Evolutionary conservation across 2,113 vertebrate species (phyloP), one percentile per base, ranked within the genome.

Genomic region (Carassius carassius): DNA sequence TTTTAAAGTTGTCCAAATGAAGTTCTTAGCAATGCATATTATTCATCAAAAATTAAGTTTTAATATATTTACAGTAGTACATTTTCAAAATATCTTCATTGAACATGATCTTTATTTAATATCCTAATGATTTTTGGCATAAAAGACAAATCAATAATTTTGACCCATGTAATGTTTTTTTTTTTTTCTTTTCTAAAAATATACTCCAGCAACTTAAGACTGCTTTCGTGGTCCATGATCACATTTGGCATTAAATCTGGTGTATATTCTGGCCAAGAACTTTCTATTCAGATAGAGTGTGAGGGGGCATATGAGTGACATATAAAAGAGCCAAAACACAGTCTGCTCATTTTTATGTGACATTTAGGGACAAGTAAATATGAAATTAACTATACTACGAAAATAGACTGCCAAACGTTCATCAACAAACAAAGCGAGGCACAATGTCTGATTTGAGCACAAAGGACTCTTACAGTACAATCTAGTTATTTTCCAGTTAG

Each of bases 181-280:
- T n/a, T n/a, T n/a, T n/a, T n/a, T n/a, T n/a, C n/a, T n/a, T n/a
- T n/a, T n/a, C n/a, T n/a, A n/a, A n/a, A n/a, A n/a, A n/a, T n/a
- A n/a, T n/a, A n/a, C n/a, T n/a, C n/a, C n/a, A n/a, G n/a, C n/a
- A n/a, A n/a, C n/a, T n/a, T n/a, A n/a, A n/a, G n/a, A n/a, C n/a
- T n/a, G n/a, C n/a, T n/a, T n/a, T n/a, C n/a, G n/a, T n/a, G n/a
- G n/a, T n/a, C n/a, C n/a, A n/a, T n/a, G n/a, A n/a, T n/a, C n/a
- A n/a, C n/a, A n/a, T n/a, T n/a, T n/a, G n/a, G 69, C 69, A 72
- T 44, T 23, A n/a, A 73, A 73, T 73, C 11, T 73, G 70, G 70
- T 44, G 70, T 11, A 73, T 44, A 44, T 44, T 23, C 37, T 44
- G 37, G 70, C 37, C 70, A 73, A 73, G 70, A 73, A 73, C 21